Conservation (phyloP, 1,140 invertebrate species). For the Panonychus citri region DNA sequence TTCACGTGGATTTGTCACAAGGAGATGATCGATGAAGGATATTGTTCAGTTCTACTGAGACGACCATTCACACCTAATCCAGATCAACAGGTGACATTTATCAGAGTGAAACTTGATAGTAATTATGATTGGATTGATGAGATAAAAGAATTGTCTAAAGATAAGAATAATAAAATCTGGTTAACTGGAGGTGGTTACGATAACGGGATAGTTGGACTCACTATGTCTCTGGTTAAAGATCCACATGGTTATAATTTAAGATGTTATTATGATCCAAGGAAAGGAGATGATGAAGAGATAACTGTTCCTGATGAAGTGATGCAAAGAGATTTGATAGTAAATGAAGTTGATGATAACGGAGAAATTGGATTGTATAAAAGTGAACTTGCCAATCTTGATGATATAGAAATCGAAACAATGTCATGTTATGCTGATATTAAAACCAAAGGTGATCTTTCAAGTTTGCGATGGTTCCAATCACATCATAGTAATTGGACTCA, state of each 20-base stretch:
- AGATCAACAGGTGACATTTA: slow-evolving; percentile 8
- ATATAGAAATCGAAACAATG: background rate
- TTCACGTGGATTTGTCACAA: background rate
- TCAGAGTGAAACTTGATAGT: slow-evolving; percentile 22
- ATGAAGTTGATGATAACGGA: slow-evolving; percentile 53
- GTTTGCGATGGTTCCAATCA: slow-evolving; percentile 75
- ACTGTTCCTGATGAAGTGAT: slow-evolving; percentile 19
- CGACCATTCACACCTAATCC: background rate
- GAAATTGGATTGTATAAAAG: slow-evolving; percentile 31
- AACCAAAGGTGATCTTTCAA: slow-evolving; percentile 60
- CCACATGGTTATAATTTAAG: slow-evolving; percentile 46
- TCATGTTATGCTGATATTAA: slow-evolving; percentile 55
- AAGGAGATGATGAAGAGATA: slow-evolving; percentile 1
- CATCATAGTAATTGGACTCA: slow-evolving; percentile 32
- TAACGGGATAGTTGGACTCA: slow-evolving; percentile 57
- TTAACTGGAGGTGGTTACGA: slow-evolving; percentile 30
- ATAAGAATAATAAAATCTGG: slow-evolving; percentile 29
- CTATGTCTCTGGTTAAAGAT: slow-evolving; percentile 65
- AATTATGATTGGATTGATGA: slow-evolving; percentile 44
- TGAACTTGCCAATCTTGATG: slow-evolving; percentile 33
- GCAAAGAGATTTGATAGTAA: slow-evolving; percentile 49
- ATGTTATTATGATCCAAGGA: slow-evolving; percentile 23
- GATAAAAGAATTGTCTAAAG: slow-evolving; percentile 18
- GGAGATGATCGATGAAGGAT: background rate
- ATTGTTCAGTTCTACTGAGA: background rate